Evolutionary conservation across 2,797 vertebrate genomes (phyloP), one percentile per base, ranked within the genome.

Genomic region (Malacoraja senta): DNA sequence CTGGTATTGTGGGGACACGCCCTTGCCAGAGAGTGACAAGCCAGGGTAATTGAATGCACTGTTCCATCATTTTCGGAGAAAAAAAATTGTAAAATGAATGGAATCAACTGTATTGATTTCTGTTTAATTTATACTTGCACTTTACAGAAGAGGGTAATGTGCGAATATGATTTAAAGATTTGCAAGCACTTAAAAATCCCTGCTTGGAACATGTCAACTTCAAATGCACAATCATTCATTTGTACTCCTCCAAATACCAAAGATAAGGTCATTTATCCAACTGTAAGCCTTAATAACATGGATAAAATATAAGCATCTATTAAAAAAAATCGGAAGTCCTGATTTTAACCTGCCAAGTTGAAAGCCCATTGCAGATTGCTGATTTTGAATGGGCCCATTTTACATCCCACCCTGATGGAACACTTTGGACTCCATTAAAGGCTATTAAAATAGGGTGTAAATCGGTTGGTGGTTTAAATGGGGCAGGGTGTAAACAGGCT

Each of bases 81-180:
- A 68, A 53, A 35, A 88, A 88, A 68, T 68, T 88, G 63, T 88
- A 88, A 35, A 68, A 88, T 68, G 84, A 88, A 88, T 88, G 61
- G n/a, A 88, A 63, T 88, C 84, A 88, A 68, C 7, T 68, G 84
- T 68, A 88, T 88, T 88, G 63, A 88, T 88, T 88, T 88, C n/a
- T 88, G 19, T 35, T 88, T 88, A 88, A 88, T 68, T 88, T 68
- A 88, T 88, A 88, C 61, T 88, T 88, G 84, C 84, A 88, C 84
- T 88, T 88, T 88, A 35, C 84, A 88, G 63, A 88, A 88, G 61
- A 68, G 84, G 63, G 63, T 68, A 68, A 68, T 35, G 17, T 88
- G 8, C 35, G 65, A 68, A 38, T 88, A 84, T 84, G 81, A 84
- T 84, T 84, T 84, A 84, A 84, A 84, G 81, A 84, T 84, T 84